Base-by-base conservation (phyloP, 2,888 invertebrate genomes). In the Orthonevra nobilis region DNA sequence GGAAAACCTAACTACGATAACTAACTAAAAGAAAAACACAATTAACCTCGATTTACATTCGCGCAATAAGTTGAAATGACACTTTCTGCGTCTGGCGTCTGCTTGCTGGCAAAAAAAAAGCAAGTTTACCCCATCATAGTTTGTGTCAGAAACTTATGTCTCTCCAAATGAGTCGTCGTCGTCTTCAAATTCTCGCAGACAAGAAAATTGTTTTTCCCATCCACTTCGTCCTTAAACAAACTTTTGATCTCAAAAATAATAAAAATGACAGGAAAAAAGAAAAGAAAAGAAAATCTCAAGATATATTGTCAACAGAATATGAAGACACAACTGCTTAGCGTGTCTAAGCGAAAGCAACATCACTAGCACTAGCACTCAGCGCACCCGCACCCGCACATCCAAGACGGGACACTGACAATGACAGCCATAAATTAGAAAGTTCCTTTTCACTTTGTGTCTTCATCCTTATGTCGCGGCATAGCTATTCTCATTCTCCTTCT, bases 371-470 rank as follows among this genome's bases (percentile, higher is more conserved):
- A n/a, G n/a, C n/a, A n/a, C n/a, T n/a, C n/a, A n/a, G n/a, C n/a
- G n/a, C n/a, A n/a, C n/a, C n/a, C n/a, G n/a, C n/a, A 73, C 32
- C 42, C 32, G 32, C 14, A 38, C 48, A 48, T 3, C 2, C 48
- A 32, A 58, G 44, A 50, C 30, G 52, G 26, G 26, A 61, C 56
- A 61, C 54, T 79, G 79, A 50, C 48, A 61, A 73, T 68, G 79
- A 68, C 79, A 73, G 66, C 79, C 17, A 79, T 79, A 79, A 79
- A 79, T 79, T 79, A 70, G 70, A 70, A 70, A 70, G 70, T 70
- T 70, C 61, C 23, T 44, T 73, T 60, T 56, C 79, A 68, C 66
- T 79, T 73, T 73, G n/a, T n/a, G 79, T 68, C 60, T 60, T 73
- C 54, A 50, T 79, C 79, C 79, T 72, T 72, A 56, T 79, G 79